Conservation (phyloP, 2,113 vertebrate species). For the Corythornis cristatus region DNA sequence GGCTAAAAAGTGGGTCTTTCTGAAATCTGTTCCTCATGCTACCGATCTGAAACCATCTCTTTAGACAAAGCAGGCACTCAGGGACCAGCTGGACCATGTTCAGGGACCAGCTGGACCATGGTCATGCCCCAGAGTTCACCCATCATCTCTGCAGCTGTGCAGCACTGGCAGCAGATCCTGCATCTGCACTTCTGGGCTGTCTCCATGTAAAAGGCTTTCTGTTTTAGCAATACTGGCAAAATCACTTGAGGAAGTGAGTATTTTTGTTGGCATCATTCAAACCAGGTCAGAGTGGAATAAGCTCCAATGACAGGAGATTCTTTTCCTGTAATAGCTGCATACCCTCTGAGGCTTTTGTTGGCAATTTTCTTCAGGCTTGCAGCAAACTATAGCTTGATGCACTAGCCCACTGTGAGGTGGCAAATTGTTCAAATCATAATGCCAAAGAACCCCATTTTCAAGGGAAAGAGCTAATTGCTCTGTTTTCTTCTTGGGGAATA, state of each 20-base stretch:
- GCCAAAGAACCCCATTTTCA: neutral
- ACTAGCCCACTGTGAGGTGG: neutral
- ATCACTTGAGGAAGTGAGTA: neutral
- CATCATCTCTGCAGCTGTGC: neutral
- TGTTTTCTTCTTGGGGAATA: neutral
- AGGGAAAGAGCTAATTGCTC: neutral
- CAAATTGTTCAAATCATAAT: neutral
- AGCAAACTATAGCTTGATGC: neutral
- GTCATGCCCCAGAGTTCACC: neutral
- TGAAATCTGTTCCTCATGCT: neutral
- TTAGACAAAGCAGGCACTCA: neutral
- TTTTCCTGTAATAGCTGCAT: neutral
- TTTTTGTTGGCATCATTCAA: neutral
- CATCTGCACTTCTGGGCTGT: neutral
- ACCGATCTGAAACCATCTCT: neutral
- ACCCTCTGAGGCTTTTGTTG: neutral
- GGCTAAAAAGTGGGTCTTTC: neutral
- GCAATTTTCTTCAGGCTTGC: neutral
- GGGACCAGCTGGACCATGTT: accelerated
- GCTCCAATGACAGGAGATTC: neutral
- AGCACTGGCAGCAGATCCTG: accelerated
- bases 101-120: no score
- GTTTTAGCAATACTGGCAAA: neutral
- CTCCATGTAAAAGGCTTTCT: neutral
- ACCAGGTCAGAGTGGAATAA: neutral